Evolutionary conservation across 2,113 vertebrate species (phyloP), one percentile per base, ranked within the genome.

Genomic region (Oryzias javanicus): DNA sequence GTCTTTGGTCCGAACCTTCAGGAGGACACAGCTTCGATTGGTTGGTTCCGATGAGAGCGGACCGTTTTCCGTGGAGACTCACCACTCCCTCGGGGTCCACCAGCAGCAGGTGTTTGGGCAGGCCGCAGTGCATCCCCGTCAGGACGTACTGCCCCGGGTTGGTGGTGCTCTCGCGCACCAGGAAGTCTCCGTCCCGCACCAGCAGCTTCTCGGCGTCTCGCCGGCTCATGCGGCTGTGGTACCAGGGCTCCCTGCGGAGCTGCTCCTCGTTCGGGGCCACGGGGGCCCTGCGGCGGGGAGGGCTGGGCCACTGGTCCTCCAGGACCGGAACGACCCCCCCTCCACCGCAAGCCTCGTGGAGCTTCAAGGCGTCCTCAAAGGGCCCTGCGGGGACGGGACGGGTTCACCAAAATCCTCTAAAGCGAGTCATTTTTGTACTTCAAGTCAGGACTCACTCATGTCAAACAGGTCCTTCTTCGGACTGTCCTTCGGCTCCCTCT

Each of bases 51-150:
- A 12, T 35, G 35, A 35, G 2, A 12, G 35, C 35, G 12, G 4
- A 19, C n/a, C 12, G 24, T 22, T 2, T 22, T 22, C 22, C 40
- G 29, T 4, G 40, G 10, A 13, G 15, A 79, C 96, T 95, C 88
- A 99, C 97, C 95, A 98, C 96, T 8, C 97, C 97, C 83, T 98
- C 95, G 0, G 97, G 97, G 73, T 98, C 96, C 78, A 99, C 97
- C 2, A 99, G 92, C 67, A 99, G 93, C 55, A 99, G 90, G 78
- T 99, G 97, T 78, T 95, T 97, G 63, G 95, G 95, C 60, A 96
- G 94, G 41, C 95, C 94, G 0, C 92, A 89, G 67, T 99, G 94
- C 92, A 99, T 96, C 51, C 97, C 97, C 0, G 96, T 98, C 56
- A 99, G 92, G 57, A 99, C 96, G 1, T 98, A 99, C 83, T 99